phyloP scores from a whole-genome alignment of 2,113 vertebrate species.

The Catagonus wagneri region DNA sequence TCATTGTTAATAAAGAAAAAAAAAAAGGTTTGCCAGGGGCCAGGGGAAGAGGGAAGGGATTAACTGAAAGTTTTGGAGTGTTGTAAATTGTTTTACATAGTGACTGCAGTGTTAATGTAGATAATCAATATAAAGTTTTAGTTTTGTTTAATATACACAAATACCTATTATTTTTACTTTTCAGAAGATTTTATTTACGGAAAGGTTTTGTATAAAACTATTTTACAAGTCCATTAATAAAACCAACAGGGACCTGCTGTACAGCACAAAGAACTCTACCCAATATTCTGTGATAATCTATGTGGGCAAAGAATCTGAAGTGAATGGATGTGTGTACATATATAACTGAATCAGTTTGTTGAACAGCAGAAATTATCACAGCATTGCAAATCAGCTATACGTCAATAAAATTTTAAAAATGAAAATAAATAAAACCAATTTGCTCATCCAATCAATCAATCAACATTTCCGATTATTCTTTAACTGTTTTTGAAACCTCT shows the following conservation, averaged over 20 bases:
- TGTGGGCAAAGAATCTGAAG: no score
- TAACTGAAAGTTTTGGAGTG: neutral
- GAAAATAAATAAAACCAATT: neutral
- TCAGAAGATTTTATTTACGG: neutral
- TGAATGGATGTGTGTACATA: no score
- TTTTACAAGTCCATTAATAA: neutral
- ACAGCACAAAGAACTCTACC: no score
- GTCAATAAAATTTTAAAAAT: no score
- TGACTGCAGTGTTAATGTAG: neutral
- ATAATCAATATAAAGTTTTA: neutral
- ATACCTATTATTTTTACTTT: conserved; percentile 5
- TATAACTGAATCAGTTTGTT: no score
- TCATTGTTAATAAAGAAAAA: no score
- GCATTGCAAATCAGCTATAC: no score
- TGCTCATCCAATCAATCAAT: neutral
- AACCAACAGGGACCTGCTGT: neutral
- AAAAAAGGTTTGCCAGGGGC: neutral
- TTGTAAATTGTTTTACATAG: neutral
- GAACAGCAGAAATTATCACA: no score
- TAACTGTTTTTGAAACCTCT: neutral
- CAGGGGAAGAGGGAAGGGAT: neutral
- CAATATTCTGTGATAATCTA: no score
- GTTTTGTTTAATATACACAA: neutral
- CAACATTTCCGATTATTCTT: neutral
- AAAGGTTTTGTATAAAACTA: neutral